Base-by-base conservation (phyloP, 2,113 vertebrate genomes). In the Picathartes gymnocephalus region DNA sequence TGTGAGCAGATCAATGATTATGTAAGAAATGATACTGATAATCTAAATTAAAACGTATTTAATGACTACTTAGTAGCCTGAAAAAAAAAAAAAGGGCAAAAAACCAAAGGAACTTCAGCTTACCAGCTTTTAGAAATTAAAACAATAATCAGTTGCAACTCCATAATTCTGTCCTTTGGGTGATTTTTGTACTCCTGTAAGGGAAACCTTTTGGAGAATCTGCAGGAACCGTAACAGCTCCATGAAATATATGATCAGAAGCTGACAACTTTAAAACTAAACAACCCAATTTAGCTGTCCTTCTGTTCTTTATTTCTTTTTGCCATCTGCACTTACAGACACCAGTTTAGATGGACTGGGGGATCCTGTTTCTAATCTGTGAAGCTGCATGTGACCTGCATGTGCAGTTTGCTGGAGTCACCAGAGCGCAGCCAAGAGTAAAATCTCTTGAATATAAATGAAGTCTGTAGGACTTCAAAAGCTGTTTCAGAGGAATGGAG, bases 31-130 rank as follows among this genome's bases (percentile, higher is more conserved):
- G 0, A 95, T 70, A 20, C 65, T 47, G 30, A 42, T 87, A 78
- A 87, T 91, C 81, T 91, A 81, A 84, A 94, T 79, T 68, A 56
- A 91, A 87, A 57, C 19, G 39, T 68, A 68, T 70, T 93, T 94
- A 94, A 79, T 62, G 25, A 40, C 35, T 54, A 31, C 27, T 89
- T 88, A 82, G n/a, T 61, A 47, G 56, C 12, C 68, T 74, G 86
- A 20, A 64, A 83, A 79, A 68, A 35, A 88, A 20, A 64, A 83
- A 79, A 68, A 35, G 8, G 0, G 6, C 20, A 39, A 39, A 39
- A 39, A 39, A 39, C 39, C 39, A 9, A 39, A 39, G 39, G 11
- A 39, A 39, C n/a, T 14, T 30, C n/a, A 84, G 28, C 10, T 86
- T 81, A 74, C 45, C 48, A 90, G 91, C 27, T 93, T 77, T 92